Base-by-base conservation (phyloP, 2,113 vertebrate genomes). In the Octodon degus region DNA sequence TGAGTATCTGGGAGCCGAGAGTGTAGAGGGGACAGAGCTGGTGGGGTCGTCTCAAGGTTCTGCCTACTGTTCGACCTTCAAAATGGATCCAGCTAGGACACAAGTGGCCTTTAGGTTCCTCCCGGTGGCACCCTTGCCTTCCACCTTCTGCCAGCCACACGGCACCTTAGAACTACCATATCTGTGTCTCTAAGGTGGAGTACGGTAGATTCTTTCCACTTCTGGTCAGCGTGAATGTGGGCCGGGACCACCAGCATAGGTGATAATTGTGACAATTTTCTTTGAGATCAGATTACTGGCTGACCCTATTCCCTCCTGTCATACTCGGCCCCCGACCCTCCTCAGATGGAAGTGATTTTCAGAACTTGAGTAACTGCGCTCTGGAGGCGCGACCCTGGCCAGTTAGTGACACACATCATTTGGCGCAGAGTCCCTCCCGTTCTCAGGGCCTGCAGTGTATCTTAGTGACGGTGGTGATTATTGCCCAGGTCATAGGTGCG, bases 311-410 rank as follows among this genome's bases (percentile, higher is more conserved):
- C 80, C 40, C 77, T 94, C 58, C 43, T 95, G 65, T 90, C 84
- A 90, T 19, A 25, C 43, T 76, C 20, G 40, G 16, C n/a, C 89
- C 62, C 83, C 40, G 94, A 77, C 77, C 37, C 27, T 93, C 74
- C 81, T 96, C 87, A 96, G 95, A 95, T 96, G 89, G 91, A 97
- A 96, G 77, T 96, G 80, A 96, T 97, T 98, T 95, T 86, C 82
- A 55, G 68, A 95, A 93, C 16, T 55, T 82, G 88, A 91, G 53
- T 79, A 88, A 87, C 63, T 47, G 30, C 7, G 84, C 85, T 96
- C 30, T 12, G 68, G 94, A 93, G 94, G 43, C 90, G 81, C 83
- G 92, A 43, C 11, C 34, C 27, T 87, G 3, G 6, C 58, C 5
- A 32, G 74, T n/a, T 74, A 34, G 84, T 87, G 94, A 80, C 47